A percentile compares a stretch with the other conserved stretches of the same genome.
Conservation (phyloP, 2,113 vertebrate species). For the Pachypanchax playfairii region DNA sequence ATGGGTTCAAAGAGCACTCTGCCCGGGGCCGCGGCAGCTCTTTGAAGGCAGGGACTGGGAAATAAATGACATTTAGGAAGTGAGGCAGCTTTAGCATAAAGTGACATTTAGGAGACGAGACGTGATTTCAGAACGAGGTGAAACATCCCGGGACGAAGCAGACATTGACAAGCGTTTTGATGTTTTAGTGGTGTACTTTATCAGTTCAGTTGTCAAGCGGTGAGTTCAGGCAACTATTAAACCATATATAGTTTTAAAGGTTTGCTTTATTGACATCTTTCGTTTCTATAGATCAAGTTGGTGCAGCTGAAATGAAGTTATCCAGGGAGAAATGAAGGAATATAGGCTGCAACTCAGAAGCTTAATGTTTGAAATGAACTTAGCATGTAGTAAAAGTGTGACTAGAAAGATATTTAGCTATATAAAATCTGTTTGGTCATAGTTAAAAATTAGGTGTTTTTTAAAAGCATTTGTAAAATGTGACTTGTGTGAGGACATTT, state of each 20-base stretch:
- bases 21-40: slow-evolving; percentile 65
- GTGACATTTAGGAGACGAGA: slow-evolving; percentile 66
- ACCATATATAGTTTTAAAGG: too few species aligned
- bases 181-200: slow-evolving; percentile 57
- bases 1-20: slow-evolving; percentile 75
- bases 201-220: slow-evolving; percentile 44
- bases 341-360: too few species aligned
- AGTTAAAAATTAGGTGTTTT: neutral
- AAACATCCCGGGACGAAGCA: slow-evolving; percentile 27
- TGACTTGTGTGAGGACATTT: too few species aligned
- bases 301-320: too few species aligned
- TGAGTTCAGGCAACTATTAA: slow-evolving; percentile 3
- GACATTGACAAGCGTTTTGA: slow-evolving; percentile 60
- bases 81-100: slow-evolving; percentile 62
- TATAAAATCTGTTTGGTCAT: too few species aligned
- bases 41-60: slow-evolving; percentile 59
- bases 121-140: slow-evolving; percentile 40
- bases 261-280: neutral
- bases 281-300: too few species aligned
- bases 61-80: slow-evolving; percentile 71
- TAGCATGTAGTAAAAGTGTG: too few species aligned
- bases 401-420: too few species aligned
- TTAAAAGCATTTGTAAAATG: too few species aligned
- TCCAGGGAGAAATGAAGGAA: too few species aligned
- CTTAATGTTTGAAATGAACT: too few species aligned